Percentiles rank a stretch among this genome's conserved stretches.
Conservation (phyloP, 2,797 vertebrate species). For the Peromyscus melanophrys region DNA sequence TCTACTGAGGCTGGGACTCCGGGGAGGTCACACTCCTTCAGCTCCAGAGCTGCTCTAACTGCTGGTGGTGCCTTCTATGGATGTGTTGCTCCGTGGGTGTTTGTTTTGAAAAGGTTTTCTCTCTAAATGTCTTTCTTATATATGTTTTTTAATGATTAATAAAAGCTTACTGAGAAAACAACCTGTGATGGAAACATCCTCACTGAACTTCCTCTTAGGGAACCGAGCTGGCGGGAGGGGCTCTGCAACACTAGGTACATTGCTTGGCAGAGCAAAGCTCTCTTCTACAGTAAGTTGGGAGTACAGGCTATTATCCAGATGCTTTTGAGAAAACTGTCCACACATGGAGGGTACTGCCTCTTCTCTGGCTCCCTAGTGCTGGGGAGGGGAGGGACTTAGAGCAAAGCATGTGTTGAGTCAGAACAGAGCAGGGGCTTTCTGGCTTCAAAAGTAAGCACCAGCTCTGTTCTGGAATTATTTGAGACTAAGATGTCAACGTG, state of each 20-base stretch:
- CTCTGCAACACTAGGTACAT: accelerated
- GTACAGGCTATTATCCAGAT: background rate
- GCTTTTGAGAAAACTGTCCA: background rate
- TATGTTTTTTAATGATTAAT: conserved; percentile 81
- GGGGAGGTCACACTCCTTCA: conserved; percentile 52
- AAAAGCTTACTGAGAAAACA: conserved; percentile 87
- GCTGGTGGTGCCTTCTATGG: conserved; percentile 89
- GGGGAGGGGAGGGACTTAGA: background rate
- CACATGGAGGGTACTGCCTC: background rate
- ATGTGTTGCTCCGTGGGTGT: conserved; percentile 74
- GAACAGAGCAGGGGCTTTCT: background rate
- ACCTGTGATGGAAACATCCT: background rate
- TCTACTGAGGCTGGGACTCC: conserved; percentile 39
- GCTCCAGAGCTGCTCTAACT: conserved; percentile 78
- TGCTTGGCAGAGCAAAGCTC: background rate
- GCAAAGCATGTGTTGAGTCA: background rate
- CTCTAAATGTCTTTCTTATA: conserved; percentile 80
- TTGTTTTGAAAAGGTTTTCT: conserved; percentile 78
- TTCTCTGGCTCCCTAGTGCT: background rate
- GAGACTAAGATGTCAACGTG: background rate
- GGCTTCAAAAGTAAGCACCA: background rate
- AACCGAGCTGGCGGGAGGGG: background rate
- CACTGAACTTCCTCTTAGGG: background rate
- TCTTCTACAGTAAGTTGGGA: background rate
- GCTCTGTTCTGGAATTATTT: conserved; percentile 9